Conservation (phyloP, 2,888 invertebrate genomes). For the Ptilodon capucinus region DNA sequence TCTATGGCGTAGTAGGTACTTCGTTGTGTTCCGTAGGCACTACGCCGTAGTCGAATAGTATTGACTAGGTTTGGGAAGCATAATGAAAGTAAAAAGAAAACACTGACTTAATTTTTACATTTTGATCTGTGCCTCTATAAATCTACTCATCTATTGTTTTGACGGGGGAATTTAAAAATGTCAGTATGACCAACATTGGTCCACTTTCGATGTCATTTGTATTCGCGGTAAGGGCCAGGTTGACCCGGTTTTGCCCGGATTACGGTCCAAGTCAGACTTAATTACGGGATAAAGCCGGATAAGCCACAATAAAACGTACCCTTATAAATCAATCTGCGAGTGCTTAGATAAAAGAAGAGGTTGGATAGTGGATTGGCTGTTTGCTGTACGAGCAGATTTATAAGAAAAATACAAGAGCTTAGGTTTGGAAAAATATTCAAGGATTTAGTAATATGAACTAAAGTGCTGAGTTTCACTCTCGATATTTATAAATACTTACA, state of each 20-base stretch:
- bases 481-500: no score
- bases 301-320: slow-evolving; percentile 60
- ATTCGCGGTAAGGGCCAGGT: slow-evolving; percentile 33
- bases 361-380: slow-evolving; percentile 19
- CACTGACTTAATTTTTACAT: no score
- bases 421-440: background rate
- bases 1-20: background rate
- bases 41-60: no score
- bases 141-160: background rate
- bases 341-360: slow-evolving; percentile 47
- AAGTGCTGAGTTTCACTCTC: no score
- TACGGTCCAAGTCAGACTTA: slow-evolving; percentile 56
- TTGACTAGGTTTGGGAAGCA: no score
- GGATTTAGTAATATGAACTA: no score
- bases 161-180: background rate
- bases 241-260: slow-evolving; percentile 46
- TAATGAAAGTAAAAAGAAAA: no score
- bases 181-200: slow-evolving; percentile 4
- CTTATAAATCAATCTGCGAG: slow-evolving; percentile 60
- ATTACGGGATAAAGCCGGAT: slow-evolving; percentile 63
- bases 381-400: background rate
- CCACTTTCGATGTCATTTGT: slow-evolving; percentile 28
- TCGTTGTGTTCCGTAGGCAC: no score
- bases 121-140: no score
- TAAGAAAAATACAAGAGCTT: slow-evolving; percentile 5